Percentiles rank a stretch among this genome's conserved stretches.
phyloP scores from a whole-genome alignment of 2,797 vertebrate genomes.

The Cyclura pinguis region DNA sequence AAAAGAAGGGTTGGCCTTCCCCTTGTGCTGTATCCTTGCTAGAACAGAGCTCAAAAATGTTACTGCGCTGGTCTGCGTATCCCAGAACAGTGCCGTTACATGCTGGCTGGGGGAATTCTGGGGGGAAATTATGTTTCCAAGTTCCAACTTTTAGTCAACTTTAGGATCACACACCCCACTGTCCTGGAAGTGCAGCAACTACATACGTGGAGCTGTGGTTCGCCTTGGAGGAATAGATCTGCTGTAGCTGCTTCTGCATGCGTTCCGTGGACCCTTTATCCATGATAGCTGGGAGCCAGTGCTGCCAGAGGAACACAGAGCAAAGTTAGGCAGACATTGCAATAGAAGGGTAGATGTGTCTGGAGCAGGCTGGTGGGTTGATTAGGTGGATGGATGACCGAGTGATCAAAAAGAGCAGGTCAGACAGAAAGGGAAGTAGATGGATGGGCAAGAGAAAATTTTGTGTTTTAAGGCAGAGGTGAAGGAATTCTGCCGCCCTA shows the following conservation, averaged over 20 bases:
- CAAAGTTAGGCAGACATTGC: background rate
- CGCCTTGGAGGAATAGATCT: background rate
- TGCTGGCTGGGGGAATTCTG: no score
- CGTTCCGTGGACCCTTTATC: background rate
- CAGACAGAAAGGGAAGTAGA: background rate
- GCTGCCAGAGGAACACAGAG: background rate
- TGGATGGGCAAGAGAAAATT: background rate
- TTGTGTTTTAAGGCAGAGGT: background rate
- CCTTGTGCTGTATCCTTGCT: background rate
- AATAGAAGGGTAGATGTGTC: no score
- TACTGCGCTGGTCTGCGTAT: no score
- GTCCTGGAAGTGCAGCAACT: background rate
- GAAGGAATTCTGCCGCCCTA: background rate
- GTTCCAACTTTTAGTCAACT: background rate
- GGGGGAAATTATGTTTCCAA: background rate
- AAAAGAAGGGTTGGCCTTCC: background rate
- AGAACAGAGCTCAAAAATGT: background rate
- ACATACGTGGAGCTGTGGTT: slow-evolving; percentile 14
- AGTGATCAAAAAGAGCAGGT: background rate
- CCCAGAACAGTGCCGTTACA: no score
- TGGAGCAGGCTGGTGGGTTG: background rate
- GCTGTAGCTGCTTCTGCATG: background rate
- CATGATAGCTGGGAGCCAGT: background rate
- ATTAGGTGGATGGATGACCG: background rate
- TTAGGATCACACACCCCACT: background rate